A percentile compares a stretch with the other conserved stretches of the same genome.
phyloP scores from a whole-genome alignment of 2,797 vertebrate genomes.

The Anguilla obscura region DNA sequence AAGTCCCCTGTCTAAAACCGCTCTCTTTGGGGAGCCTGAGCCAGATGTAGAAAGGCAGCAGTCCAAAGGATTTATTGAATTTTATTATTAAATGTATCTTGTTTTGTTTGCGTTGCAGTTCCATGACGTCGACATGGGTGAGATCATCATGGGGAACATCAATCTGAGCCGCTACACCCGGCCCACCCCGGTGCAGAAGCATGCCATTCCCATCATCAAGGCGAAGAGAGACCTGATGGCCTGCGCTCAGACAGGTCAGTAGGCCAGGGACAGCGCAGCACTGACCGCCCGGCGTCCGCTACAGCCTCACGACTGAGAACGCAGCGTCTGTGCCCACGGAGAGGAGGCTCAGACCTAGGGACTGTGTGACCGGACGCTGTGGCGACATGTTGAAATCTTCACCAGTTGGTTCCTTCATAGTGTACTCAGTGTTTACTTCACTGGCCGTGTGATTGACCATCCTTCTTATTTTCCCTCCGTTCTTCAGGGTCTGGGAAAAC shows the following conservation, averaged over 20 bases:
- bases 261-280: background rate
- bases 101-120: conserved; percentile 73
- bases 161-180: conserved; percentile 88
- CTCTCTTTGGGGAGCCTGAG: background rate
- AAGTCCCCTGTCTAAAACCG: conserved; percentile 57
- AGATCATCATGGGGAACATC: conserved; percentile 96
- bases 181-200: conserved; percentile 96
- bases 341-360: too few species aligned
- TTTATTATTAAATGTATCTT: background rate
- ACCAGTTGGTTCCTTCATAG: background rate
- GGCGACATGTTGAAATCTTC: too few species aligned
- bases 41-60: background rate
- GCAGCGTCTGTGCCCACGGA: too few species aligned
- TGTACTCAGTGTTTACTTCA: background rate
- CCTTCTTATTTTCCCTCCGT: background rate
- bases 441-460: background rate
- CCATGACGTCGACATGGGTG: conserved; percentile 93
- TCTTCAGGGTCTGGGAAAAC: conserved; percentile 91
- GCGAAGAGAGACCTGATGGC: conserved; percentile 96
- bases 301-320: background rate
- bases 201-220: conserved; percentile 96
- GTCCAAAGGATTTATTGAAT: too few species aligned
- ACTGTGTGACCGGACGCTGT: conserved; percentile 18
- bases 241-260: conserved; percentile 90
- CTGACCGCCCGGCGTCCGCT: background rate